phyloP scores from a whole-genome alignment of 1,140 invertebrate genomes.

The Drosophila tristis region DNA sequence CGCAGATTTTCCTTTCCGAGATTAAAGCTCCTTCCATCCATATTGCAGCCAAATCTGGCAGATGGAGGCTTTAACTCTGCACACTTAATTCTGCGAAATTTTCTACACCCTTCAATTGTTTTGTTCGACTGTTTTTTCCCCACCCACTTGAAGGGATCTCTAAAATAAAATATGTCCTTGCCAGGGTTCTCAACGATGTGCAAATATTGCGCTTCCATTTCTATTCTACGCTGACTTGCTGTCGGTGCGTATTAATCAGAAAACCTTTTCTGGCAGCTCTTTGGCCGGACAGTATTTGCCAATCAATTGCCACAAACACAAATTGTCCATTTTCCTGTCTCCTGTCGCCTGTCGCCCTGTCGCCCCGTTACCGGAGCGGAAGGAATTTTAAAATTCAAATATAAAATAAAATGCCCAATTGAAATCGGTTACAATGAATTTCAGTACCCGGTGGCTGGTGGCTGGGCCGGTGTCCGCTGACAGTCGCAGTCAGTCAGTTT shows the following conservation, averaged over 20 bases:
- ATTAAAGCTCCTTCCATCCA: no score
- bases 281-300: conserved; percentile 81
- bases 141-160: no score
- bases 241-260: conserved; percentile 75
- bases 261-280: conserved; percentile 69
- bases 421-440: conserved; percentile 75
- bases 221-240: conserved; percentile 46
- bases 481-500: conserved; percentile 45
- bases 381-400: conserved; percentile 84
- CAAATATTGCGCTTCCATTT: conserved; percentile 2
- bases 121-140: no score
- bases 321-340: conserved; percentile 84
- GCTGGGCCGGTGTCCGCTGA: conserved; percentile 15
- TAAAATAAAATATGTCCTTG: no score
- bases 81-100: no score
- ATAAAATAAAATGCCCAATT: conserved; percentile 84
- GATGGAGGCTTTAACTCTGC: no score
- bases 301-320: conserved; percentile 84
- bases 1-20: no score
- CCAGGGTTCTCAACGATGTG: neutral
- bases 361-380: conserved; percentile 63
- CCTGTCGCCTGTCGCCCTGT: conserved; percentile 43
- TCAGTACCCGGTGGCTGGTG: conserved; percentile 18
- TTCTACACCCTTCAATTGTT: no score
- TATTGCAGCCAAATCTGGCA: no score